These are phyloP conservation scores for Hoplostethus mediterraneus DNA, from an alignment of 2,797 vertebrate species.

Conservation along the genomic window DNA sequence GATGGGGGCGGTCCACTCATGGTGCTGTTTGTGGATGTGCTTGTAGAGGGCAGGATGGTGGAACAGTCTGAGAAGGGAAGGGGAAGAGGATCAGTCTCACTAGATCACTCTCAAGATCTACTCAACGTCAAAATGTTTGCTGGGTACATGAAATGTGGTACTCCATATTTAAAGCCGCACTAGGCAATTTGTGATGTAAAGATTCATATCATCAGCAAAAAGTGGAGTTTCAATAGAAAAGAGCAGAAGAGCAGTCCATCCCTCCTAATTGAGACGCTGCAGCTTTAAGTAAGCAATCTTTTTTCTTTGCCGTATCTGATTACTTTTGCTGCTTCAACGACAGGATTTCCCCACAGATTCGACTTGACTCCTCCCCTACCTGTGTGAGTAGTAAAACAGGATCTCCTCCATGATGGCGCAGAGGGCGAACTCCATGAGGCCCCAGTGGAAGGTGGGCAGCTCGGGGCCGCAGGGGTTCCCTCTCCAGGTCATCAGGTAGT, in stretches of 20 bases:
- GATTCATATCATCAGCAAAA: no score
- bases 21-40: constrained; percentile 93
- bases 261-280: no score
- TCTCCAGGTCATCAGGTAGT: constrained; percentile 79
- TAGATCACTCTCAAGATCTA: neutral
- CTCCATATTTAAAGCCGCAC: no score
- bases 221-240: no score
- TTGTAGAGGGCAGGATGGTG: constrained; percentile 92
- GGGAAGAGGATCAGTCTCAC: neutral
- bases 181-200: no score
- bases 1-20: constrained; percentile 95
- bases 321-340: no score
- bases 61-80: constrained; percentile 83
- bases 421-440: constrained; percentile 87
- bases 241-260: no score
- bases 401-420: constrained; percentile 89
- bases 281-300: no score
- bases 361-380: constrained; percentile 70
- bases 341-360: no score
- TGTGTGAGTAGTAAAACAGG: constrained; percentile 95
- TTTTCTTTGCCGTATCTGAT: no score
- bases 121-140: no score
- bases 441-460: constrained; percentile 92
- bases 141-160: no score
- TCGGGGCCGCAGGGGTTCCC: constrained; percentile 86